These are phyloP conservation scores for Drosophila novamexicana DNA, from an alignment of 1,140 invertebrate species.

Conservation along the genomic window DNA sequence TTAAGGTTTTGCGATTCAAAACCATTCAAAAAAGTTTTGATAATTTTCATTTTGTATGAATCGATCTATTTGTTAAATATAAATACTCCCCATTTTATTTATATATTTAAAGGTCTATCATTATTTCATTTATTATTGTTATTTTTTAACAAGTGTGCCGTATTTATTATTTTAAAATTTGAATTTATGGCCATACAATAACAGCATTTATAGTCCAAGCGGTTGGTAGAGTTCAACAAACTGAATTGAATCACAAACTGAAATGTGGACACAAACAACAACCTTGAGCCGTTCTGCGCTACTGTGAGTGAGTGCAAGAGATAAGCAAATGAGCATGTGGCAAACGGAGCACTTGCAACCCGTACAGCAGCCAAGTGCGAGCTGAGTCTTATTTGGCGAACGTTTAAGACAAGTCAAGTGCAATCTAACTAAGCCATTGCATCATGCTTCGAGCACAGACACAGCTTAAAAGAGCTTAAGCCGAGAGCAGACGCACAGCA, in stretches of 20 bases:
- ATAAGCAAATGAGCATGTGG: constrained; percentile 19
- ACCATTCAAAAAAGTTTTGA: no score
- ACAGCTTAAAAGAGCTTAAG: constrained; percentile 14
- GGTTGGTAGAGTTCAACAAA: constrained; percentile 9
- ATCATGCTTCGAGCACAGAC: constrained; percentile 48
- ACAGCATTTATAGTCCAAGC: not conserved
- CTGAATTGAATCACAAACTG: constrained; percentile 17
- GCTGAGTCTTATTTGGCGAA: constrained; percentile 56
- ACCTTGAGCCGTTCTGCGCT: constrained; percentile 16
- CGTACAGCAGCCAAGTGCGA: constrained; percentile 33
- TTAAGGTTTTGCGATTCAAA: no score
- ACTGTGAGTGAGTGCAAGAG: constrained; percentile 4
- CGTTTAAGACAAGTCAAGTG: constrained; percentile 66
- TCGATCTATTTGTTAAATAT: no score
- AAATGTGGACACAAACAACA: constrained; percentile 30
- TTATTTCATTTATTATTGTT: no score
- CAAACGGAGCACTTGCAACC: constrained; percentile 27
- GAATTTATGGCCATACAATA: no score
- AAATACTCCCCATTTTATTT: no score
- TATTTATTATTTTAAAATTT: no score
- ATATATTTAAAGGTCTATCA: no score
- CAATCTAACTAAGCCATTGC: constrained; percentile 67
- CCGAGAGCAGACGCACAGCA: constrained; percentile 6
- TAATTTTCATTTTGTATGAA: no score
- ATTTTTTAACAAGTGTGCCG: no score